Conservation (phyloP, 2,888 invertebrate genomes). For the Phortica magna region DNA sequence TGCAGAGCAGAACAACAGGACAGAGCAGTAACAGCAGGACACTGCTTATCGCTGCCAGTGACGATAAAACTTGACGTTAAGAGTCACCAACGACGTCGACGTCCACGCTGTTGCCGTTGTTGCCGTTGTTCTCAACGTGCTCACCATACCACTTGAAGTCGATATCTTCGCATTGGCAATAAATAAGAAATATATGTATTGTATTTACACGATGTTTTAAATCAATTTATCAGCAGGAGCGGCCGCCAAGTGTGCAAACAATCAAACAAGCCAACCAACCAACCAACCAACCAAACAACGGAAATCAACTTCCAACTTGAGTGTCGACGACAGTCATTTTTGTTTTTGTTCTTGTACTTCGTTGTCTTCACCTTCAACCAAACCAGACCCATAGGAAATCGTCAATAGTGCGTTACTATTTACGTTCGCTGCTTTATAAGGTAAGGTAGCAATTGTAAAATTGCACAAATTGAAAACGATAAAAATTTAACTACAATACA, state of each 20-base stretch:
- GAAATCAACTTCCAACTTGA: neutral
- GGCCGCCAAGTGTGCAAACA: conserved; percentile 30
- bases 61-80: conserved; percentile 6
- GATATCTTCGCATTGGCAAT: conserved; percentile 48
- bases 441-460: conserved; percentile 13
- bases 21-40: conserved; percentile 2
- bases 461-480: conserved; percentile 25
- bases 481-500: conserved; percentile 14
- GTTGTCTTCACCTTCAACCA: too few relatives aligned
- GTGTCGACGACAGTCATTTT: neutral
- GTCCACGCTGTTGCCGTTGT: too few relatives aligned
- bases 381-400: conserved; percentile 28
- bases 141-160: neutral
- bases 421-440: neutral
- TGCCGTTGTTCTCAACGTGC: too few relatives aligned
- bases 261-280: conserved; percentile 9
- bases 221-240: conserved; percentile 64
- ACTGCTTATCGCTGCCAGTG: conserved; percentile 31
- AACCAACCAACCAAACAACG: neutral
- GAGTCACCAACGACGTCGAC: conserved; percentile 3
- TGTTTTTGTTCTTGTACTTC: too few relatives aligned
- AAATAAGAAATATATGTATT: conserved; percentile 55
- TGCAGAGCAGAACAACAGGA: neutral
- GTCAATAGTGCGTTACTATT: conserved; percentile 34
- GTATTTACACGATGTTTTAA: conserved; percentile 60